phyloP scores from a whole-genome alignment of 2,888 invertebrate genomes.

The Entomobrya multifasciata region DNA sequence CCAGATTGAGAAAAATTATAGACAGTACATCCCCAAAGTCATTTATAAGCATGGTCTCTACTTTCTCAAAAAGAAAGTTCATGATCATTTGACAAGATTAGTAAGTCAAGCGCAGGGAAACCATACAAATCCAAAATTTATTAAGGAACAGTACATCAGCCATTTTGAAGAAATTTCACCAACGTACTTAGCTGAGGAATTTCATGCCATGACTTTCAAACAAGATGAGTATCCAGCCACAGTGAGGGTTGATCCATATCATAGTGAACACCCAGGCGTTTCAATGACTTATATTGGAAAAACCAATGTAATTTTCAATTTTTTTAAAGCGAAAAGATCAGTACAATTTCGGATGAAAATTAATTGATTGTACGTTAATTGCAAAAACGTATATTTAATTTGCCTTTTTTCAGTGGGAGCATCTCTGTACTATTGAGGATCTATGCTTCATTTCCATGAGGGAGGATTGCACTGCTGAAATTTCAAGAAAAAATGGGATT shows the following conservation, averaged over 20 bases:
- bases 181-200: conserved; percentile 90
- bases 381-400: background rate
- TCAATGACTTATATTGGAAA: conserved; percentile 85
- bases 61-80: conserved; percentile 88
- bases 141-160: conserved; percentile 91
- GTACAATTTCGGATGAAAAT: background rate
- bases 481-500: conserved; percentile 89
- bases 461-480: conserved; percentile 87
- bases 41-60: conserved; percentile 87
- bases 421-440: conserved; percentile 91
- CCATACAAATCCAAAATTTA: conserved; percentile 84
- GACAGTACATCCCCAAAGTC: conserved; percentile 91
- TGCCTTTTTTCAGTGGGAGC: conserved; percentile 86
- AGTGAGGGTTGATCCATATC: conserved; percentile 86
- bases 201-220: conserved; percentile 84
- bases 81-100: conserved; percentile 85
- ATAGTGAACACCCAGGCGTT: conserved; percentile 86
- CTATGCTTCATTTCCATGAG: conserved; percentile 90
- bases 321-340: background rate
- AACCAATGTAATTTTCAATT: conserved; percentile 83
- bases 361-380: background rate
- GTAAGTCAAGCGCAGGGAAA: conserved; percentile 80
- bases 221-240: conserved; percentile 84
- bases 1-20: conserved; percentile 89
- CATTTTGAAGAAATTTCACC: conserved; percentile 90